A percentile compares a stretch with the other conserved stretches of the same genome.
Evolutionary conservation across 2,888 invertebrate genomes (phyloP).

Genomic region (Adelphocoris suturalis): DNA sequence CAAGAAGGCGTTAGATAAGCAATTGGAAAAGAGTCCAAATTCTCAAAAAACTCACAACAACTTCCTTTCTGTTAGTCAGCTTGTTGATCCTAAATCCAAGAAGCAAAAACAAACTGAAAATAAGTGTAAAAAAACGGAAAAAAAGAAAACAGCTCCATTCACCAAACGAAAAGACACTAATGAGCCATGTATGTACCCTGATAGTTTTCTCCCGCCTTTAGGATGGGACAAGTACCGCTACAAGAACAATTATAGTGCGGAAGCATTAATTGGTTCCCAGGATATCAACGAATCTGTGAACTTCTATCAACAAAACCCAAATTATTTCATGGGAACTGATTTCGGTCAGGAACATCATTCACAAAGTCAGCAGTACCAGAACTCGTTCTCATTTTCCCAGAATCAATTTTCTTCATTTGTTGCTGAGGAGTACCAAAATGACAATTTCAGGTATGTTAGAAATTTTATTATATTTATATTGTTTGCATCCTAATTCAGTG

Average conservation of each 20-base stretch:
- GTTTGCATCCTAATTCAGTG: too few species aligned
- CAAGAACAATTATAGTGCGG: constrained; percentile 78
- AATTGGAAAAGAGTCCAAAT: constrained; percentile 61
- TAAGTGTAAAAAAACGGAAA: constrained; percentile 58
- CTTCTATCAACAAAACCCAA: constrained; percentile 72
- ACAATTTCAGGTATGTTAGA: constrained; percentile 59
- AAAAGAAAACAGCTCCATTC: constrained; percentile 63
- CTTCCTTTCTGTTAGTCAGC: constrained; percentile 83
- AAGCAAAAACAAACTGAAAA: constrained; percentile 71
- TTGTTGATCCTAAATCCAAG: constrained; percentile 79
- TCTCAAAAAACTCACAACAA: constrained; percentile 70
- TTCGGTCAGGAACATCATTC: constrained; percentile 48
- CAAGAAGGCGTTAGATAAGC: constrained; percentile 72
- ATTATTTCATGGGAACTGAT: constrained; percentile 70
- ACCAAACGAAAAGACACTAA: constrained; percentile 67
- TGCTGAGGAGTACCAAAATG: constrained; percentile 76
- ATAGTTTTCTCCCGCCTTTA: constrained; percentile 53
- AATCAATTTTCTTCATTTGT: constrained; percentile 77
- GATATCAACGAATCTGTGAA: constrained; percentile 68
- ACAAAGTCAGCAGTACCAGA: constrained; percentile 70
- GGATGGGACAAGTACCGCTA: constrained; percentile 77
- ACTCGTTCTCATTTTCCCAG: constrained; percentile 72
- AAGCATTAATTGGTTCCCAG: constrained; percentile 75
- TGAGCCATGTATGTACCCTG: constrained; percentile 71
- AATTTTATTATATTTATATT: neutral